Percentiles rank a stretch among this genome's conserved stretches.
Conservation (phyloP, 2,888 invertebrate genomes). For the Dasysyrphus tricinctus region DNA sequence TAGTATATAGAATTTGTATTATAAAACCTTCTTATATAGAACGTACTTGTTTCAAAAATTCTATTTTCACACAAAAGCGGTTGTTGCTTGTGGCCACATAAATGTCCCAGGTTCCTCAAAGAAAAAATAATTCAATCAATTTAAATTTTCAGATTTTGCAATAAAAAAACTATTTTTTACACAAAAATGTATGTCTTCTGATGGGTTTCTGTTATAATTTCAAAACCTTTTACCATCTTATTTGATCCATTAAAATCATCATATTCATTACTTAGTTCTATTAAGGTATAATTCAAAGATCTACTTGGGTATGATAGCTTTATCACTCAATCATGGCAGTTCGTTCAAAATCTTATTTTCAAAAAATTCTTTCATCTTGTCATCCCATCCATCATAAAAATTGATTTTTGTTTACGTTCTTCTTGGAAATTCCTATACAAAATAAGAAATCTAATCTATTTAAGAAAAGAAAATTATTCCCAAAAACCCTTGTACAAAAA, state of each 20-base stretch:
- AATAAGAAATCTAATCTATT: conserved; percentile 48
- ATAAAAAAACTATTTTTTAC: background rate
- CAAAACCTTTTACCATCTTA: background rate
- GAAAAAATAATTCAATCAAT: background rate
- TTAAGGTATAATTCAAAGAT: conserved; percentile 13
- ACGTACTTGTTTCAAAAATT: no score
- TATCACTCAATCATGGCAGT: conserved; percentile 45
- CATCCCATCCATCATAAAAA: conserved; percentile 63
- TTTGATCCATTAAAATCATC: conserved; percentile 22
- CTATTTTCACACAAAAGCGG: no score
- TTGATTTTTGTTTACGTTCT: conserved; percentile 57
- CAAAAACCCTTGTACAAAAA: conserved; percentile 26
- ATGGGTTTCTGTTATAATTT: background rate
- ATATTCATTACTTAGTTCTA: conserved; percentile 47
- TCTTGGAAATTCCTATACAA: conserved; percentile 35
- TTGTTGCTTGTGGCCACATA: no score
- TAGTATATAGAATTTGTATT: no score
- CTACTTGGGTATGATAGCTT: conserved; percentile 45
- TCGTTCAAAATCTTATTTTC: conserved; percentile 51
- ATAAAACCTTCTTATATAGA: no score
- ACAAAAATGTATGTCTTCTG: background rate
- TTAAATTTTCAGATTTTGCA: background rate
- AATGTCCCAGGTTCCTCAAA: background rate
- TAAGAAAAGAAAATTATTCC: conserved; percentile 10
- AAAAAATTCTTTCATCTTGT: conserved; percentile 37